Evolutionary conservation across 2,113 vertebrate species (phyloP).

Genomic region (Phalacrocorax pelagicus): DNA sequence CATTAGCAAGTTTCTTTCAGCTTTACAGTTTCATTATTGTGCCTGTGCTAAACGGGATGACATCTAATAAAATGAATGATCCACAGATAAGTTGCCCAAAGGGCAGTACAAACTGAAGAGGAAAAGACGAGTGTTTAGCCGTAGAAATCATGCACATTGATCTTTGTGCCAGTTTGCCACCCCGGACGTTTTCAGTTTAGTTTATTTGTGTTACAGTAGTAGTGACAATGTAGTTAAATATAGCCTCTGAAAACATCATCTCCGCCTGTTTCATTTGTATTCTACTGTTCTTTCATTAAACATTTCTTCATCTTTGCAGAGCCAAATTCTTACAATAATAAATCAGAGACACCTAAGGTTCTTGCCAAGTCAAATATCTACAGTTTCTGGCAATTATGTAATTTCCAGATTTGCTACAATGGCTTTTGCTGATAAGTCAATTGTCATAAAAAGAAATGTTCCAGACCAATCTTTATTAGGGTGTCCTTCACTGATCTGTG

Average conservation of each 20-base stretch:
- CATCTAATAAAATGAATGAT: neutral
- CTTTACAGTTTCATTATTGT: neutral
- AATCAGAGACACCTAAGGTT: constrained; percentile 77
- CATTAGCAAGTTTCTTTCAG: neutral
- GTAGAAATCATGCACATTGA: constrained; percentile 48
- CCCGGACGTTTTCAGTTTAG: constrained; percentile 57
- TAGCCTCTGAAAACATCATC: constrained; percentile 71
- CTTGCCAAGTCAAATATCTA: constrained; percentile 87
- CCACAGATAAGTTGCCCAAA: neutral
- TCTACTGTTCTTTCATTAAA: constrained; percentile 83
- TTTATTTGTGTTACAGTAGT: constrained; percentile 80
- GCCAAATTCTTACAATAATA: constrained; percentile 84
- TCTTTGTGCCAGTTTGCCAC: constrained; percentile 26
- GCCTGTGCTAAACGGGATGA: neutral
- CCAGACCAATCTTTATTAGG: constrained; percentile 82
- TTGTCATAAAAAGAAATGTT: constrained; percentile 81
- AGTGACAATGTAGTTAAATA: constrained; percentile 75
- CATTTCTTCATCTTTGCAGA: constrained; percentile 81
- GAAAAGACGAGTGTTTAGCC: constrained; percentile 42
- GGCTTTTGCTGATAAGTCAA: constrained; percentile 83
- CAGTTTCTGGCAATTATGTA: constrained; percentile 86
- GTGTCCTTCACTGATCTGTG: constrained; percentile 79
- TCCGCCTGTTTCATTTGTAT: constrained; percentile 75
- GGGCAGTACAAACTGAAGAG: neutral
- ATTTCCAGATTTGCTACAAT: constrained; percentile 82